These are phyloP conservation scores for Nomada hirtipes DNA, from an alignment of 2,888 invertebrate species.

Conservation along the genomic window DNA sequence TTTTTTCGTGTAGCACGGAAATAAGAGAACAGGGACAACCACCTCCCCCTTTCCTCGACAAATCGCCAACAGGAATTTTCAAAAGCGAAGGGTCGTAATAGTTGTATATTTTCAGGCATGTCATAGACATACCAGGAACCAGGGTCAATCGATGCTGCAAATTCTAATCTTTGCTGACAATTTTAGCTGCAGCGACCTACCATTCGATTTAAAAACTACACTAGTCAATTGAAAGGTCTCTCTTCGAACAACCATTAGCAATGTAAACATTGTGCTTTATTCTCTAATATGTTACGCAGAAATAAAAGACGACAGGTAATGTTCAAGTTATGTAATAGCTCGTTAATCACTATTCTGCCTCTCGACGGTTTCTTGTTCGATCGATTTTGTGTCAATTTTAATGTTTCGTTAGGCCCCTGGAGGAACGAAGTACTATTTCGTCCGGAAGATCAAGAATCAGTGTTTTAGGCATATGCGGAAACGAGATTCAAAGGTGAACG, in stretches of 20 bases:
- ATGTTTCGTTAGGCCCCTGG: background rate
- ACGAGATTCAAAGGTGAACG: constrained; percentile 29
- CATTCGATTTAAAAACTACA: constrained; percentile 29
- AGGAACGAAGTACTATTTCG: background rate
- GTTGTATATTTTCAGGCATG: constrained; percentile 27
- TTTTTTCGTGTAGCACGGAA: background rate
- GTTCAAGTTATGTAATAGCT: constrained; percentile 44
- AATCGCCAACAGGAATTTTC: background rate
- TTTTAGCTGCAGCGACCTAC: constrained; percentile 26
- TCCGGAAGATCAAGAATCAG: constrained; percentile 11
- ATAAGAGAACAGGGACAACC: background rate
- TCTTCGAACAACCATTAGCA: background rate
- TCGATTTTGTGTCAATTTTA: constrained; percentile 9
- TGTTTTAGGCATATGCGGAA: constrained; percentile 47
- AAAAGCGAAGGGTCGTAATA: constrained; percentile 6
- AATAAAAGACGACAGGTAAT: constrained; percentile 16
- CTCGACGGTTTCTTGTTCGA: constrained; percentile 6
- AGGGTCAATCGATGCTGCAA: constrained; percentile 37
- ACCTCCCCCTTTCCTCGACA: background rate
- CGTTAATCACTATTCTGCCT: constrained; percentile 24
- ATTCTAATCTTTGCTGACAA: constrained; percentile 41
- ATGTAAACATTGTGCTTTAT: constrained; percentile 7
- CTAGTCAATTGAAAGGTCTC: background rate
- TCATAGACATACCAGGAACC: constrained; percentile 20
- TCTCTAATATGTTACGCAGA: background rate